Percentiles rank a stretch among this genome's conserved stretches.
Conservation (phyloP, 2,113 vertebrate species). For the Melanocharis versteri region DNA sequence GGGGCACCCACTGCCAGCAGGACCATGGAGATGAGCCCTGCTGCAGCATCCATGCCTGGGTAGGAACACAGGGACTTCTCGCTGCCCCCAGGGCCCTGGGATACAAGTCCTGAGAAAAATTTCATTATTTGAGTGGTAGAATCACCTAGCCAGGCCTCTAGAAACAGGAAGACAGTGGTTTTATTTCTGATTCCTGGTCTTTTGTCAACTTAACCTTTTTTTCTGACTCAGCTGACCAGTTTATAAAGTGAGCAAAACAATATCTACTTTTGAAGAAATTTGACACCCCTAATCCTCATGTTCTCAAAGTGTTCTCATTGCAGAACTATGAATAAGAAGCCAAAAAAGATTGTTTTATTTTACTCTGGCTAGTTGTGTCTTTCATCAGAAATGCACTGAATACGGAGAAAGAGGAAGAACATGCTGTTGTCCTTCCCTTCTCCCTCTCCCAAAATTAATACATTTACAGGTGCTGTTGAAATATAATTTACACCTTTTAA, state of each 20-base stretch:
- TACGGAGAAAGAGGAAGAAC: neutral
- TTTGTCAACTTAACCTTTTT: neutral
- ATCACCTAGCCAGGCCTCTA: neutral
- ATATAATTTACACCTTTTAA: slow-evolving; percentile 7
- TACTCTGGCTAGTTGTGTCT: neutral
- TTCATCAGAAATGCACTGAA: neutral
- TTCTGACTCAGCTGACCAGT: neutral
- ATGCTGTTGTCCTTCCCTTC: neutral
- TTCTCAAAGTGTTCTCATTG: neutral
- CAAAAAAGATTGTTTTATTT: neutral
- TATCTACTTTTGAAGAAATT: neutral
- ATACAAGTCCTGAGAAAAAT: neutral
- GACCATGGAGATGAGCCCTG: neutral
- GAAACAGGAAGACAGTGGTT: neutral
- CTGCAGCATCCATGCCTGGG: rapidly evolving
- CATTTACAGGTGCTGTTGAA: slow-evolving; percentile 17
- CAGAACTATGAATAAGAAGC: neutral
- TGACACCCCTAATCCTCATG: neutral
- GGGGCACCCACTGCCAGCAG: too few species aligned
- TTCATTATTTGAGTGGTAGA: neutral
- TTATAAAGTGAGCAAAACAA: neutral
- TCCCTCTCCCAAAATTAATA: neutral
- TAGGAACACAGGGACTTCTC: neutral
- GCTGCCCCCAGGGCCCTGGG: neutral
- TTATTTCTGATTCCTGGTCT: neutral